Conservation (phyloP, 2,888 invertebrate genomes). For the Epinotia nisella region DNA sequence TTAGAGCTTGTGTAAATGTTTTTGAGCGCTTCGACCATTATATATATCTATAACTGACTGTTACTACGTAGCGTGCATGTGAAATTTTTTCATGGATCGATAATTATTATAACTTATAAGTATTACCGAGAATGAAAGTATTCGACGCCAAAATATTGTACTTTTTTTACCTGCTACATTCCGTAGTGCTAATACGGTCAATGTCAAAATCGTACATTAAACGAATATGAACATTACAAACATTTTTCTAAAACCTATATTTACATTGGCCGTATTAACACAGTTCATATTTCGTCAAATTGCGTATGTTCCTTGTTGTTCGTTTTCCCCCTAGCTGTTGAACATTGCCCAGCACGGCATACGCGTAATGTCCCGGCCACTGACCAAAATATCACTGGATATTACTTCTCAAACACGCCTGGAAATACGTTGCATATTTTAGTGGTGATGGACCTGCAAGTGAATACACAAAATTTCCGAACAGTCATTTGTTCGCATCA, state of each 20-base stretch:
- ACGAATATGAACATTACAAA: neutral
- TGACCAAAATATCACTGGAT: conserved; percentile 7
- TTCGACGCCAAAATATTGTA: neutral
- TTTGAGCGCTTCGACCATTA: neutral
- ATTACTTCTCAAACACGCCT: no score
- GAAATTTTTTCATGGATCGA: neutral
- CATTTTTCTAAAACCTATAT: neutral
- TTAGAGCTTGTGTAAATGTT: neutral
- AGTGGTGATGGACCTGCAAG: neutral
- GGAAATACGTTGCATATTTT: no score
- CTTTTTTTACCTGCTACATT: conserved; percentile 13
- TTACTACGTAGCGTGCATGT: conserved; percentile 3
- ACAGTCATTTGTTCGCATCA: no score
- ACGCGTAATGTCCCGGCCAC: conserved; percentile 1
- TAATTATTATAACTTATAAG: neutral
- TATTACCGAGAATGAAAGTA: no score
- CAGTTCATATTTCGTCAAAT: conserved; percentile 18
- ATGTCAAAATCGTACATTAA: neutral
- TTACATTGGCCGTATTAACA: conserved; percentile 4
- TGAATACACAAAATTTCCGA: neutral
- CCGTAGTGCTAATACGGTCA: neutral
- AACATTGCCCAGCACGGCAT: conserved; percentile 26
- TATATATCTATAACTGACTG: neutral
- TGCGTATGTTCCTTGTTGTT: conserved; percentile 16
- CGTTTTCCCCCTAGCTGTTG: conserved; percentile 23